Base-by-base conservation (phyloP, 2,888 invertebrate genomes). In the Synergus japonicus region DNA sequence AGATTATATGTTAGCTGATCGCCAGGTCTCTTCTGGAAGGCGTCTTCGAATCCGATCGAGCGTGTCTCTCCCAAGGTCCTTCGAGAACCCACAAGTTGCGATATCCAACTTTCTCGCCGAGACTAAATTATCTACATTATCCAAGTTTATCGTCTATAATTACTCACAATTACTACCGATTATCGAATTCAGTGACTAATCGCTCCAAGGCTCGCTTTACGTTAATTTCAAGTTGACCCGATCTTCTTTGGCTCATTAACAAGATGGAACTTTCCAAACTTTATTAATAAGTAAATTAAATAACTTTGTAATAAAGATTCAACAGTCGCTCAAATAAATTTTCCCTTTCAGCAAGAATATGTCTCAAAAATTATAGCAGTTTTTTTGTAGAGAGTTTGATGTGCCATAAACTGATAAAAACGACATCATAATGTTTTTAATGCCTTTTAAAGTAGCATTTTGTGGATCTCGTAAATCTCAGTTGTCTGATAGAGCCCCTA, bases 1-100 rank as follows among this genome's bases (percentile, higher is more conserved):
- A 65, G 65, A 65, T 65, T 65, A 43, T 65, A 65, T 41, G 43
- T n/a, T 43, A 65, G 65, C 22, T 29, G 22, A 41, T 43, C 65
- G 65, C 15, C n/a, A 65, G 64, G n/a, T 65, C 65, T 43, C 43
- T 65, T 65, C 65, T 65, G 65, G 65, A 64, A 65, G 65, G 65
- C 65, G 65, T 65, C 65, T 65, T 41, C 2, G 41, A 65, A 65
- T 65, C 65, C 65, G 65, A 65, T 41, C 15, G 41, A 65, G 65
- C 65, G 43, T 65, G n/a, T 41, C 65, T 43, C n/a, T 9, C 0
- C 65, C 65, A 65, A 65, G 65, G 41, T 41, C 65, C 41, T 65
- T 43, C 13, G 37, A 65, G 41, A 65, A 43, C 65, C 41, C n/a
- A 65, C 41, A 41, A 65, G 65, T 65, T 65, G 65, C 43, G 7